phyloP scores from a whole-genome alignment of 30 jellyfish, hydroid and myxozoan genomes.

The Aurelia sp. region DNA sequence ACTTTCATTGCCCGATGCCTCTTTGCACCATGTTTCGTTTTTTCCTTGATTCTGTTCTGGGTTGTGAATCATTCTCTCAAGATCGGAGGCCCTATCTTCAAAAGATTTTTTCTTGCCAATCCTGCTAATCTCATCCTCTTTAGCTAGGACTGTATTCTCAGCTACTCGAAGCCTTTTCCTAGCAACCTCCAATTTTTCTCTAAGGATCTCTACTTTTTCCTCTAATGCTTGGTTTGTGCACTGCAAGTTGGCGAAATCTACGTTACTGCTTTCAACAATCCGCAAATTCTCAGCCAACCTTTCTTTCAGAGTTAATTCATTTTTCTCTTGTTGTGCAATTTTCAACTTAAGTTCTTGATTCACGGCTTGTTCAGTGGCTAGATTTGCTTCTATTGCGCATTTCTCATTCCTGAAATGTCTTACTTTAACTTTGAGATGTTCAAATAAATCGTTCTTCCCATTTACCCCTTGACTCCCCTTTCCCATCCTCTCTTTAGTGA shows the following conservation, averaged over 20 bases:
- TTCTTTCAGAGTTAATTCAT: not conserved
- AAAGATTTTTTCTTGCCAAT: not conserved
- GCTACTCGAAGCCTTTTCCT: not conserved
- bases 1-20: not conserved
- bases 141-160: not conserved
- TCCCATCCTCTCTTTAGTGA: not conserved
- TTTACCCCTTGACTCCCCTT: not conserved
- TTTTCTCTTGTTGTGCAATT: not conserved
- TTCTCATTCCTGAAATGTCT: not conserved
- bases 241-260: not conserved
- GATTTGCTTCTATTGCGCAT: not conserved
- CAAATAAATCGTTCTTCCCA: not conserved
- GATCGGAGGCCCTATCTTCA: not conserved
- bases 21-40: not conserved
- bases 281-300: not conserved
- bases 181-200: not conserved
- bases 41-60: not conserved
- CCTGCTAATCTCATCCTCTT: not conserved
- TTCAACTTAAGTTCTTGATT: not conserved
- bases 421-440: not conserved
- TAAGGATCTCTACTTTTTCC: not conserved
- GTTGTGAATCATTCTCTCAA: not conserved
- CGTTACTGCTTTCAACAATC: not conserved
- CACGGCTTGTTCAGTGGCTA: not conserved
- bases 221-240: not conserved